Percentiles rank a stretch among this genome's conserved stretches.
Evolutionary conservation across 2,113 vertebrate species (phyloP).

Genomic region (Delphinus delphis): DNA sequence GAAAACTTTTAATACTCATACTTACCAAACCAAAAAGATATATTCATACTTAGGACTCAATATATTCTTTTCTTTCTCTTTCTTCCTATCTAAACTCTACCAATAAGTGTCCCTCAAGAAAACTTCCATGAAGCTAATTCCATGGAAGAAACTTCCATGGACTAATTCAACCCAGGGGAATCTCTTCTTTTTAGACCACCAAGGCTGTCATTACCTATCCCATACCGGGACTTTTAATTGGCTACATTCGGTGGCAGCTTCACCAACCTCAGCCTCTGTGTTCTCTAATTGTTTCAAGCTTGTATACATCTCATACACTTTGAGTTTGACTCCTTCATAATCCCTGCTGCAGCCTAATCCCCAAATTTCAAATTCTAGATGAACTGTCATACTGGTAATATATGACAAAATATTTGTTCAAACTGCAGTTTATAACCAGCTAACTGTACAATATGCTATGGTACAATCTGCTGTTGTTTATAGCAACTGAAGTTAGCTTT

Average conservation of each 20-base stretch:
- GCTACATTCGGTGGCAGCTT: background rate
- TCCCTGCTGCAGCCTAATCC: background rate
- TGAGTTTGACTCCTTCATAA: background rate
- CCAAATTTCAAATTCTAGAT: background rate
- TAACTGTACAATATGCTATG: background rate
- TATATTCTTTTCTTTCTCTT: background rate
- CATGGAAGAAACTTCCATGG: background rate
- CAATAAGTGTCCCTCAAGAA: background rate
- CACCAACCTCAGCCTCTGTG: background rate
- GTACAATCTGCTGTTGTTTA: background rate
- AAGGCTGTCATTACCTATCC: background rate
- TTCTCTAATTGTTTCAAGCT: background rate
- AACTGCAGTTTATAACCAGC: background rate
- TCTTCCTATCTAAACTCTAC: background rate
- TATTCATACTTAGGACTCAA: background rate
- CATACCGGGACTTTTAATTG: background rate
- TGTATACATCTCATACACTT: background rate
- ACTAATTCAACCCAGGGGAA: background rate
- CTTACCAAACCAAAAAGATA: background rate
- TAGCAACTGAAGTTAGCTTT: background rate
- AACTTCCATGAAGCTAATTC: background rate
- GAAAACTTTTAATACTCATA: background rate
- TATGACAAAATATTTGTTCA: background rate
- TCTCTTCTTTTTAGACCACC: background rate
- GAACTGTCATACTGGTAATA: background rate